Evolutionary conservation across 2,113 vertebrate species (phyloP).

Genomic region (Dolichotis patagonum): DNA sequence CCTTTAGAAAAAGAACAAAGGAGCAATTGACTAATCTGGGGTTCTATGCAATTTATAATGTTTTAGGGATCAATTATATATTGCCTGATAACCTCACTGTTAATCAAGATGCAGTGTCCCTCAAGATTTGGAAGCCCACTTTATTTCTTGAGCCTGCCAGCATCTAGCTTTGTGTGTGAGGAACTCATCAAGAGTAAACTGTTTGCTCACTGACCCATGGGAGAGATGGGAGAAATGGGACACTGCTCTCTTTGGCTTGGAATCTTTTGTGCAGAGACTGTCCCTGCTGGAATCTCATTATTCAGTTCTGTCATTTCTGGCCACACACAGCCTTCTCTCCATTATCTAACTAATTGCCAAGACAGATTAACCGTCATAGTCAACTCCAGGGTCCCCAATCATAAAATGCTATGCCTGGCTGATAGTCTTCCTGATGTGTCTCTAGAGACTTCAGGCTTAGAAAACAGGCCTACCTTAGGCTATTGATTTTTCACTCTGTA

Average conservation of each 20-base stretch:
- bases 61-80: neutral
- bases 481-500: neutral
- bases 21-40: neutral
- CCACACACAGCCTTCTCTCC: neutral
- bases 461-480: neutral
- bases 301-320: neutral
- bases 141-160: conserved; percentile 35
- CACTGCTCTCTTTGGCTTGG: neutral
- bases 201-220: neutral
- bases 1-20: neutral
- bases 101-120: neutral
- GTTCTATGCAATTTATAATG: neutral
- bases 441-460: neutral
- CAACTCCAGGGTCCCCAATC: neutral
- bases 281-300: neutral
- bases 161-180: neutral
- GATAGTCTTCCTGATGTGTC: neutral
- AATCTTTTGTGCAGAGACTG: neutral
- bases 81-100: neutral
- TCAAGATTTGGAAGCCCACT: neutral
- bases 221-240: neutral
- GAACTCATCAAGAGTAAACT: conserved; percentile 25
- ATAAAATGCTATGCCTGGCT: neutral
- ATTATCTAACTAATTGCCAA: neutral
- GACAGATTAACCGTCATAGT: neutral